Percentiles rank a stretch among this genome's conserved stretches.
Conservation (phyloP, 1,140 invertebrate species). For the Leptinotarsa lineolata region DNA sequence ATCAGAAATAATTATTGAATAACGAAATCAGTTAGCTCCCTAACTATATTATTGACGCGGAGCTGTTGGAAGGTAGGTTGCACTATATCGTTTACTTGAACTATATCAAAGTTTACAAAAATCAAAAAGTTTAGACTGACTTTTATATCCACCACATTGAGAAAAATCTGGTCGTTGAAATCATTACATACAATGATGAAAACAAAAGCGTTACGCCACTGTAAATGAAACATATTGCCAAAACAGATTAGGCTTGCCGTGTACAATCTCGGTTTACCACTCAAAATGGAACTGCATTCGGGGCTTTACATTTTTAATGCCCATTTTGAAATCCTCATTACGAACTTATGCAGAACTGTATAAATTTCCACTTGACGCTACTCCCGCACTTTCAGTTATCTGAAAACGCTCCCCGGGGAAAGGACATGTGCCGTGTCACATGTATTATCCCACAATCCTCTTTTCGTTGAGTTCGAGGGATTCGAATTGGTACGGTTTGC, state of each 20-base stretch:
- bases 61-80: too few relatives aligned
- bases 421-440: neutral
- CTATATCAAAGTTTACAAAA: too few relatives aligned
- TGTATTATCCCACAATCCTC: neutral
- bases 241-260: neutral
- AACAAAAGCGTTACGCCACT: neutral
- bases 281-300: constrained; percentile 1
- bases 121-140: too few relatives aligned
- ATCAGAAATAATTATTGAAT: too few relatives aligned
- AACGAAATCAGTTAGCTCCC: too few relatives aligned
- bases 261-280: constrained; percentile 2
- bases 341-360: neutral
- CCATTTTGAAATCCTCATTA: neutral
- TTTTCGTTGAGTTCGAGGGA: too few relatives aligned
- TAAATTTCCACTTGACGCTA: neutral
- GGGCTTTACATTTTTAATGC: neutral
- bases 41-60: too few relatives aligned
- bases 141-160: too few relatives aligned
- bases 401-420: neutral
- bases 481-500: too few relatives aligned
- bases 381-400: neutral
- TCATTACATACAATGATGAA: neutral
- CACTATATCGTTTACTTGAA: too few relatives aligned
- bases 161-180: too few relatives aligned
- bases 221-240: neutral